Conservation (phyloP, 2,888 invertebrate species). For the Anorthoa munda region DNA sequence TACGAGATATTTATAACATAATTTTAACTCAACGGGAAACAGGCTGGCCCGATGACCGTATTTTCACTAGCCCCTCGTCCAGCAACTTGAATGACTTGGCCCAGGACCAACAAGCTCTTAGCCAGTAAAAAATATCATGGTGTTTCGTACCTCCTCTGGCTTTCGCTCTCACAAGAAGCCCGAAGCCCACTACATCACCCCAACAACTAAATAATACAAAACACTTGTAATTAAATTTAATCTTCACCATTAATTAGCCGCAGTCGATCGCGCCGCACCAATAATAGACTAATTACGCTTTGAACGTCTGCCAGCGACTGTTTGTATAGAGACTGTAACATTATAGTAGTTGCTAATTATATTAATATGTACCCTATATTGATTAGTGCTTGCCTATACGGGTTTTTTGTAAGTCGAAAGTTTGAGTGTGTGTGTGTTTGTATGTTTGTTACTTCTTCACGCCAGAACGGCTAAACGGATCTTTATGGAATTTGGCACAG, state of each 20-base stretch:
- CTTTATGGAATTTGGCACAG: no score
- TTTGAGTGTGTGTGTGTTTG: no score
- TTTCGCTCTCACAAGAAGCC: not conserved
- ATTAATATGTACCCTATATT: conserved; percentile 30
- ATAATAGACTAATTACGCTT: conserved; percentile 77
- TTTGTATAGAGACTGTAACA: conserved; percentile 53
- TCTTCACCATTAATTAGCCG: conserved; percentile 54
- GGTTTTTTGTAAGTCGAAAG: not conserved
- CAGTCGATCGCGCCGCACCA: conserved; percentile 60
- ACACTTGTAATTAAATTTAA: conserved; percentile 52
- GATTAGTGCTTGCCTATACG: conserved; percentile 10
- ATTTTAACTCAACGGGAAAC: no score
- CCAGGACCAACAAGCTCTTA: no score
- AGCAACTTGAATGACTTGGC: no score
- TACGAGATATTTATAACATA: no score
- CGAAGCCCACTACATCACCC: not conserved
- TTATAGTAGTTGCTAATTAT: conserved; percentile 48
- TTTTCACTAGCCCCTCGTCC: no score
- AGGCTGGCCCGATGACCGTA: no score
- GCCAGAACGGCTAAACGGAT: no score
- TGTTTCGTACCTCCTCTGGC: no score
- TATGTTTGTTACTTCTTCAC: no score
- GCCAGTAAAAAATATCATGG: no score
- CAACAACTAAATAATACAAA: conserved; percentile 32
- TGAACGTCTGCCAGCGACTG: conserved; percentile 73